Conservation (phyloP, 2,888 invertebrate genomes). For the Cremastinae sp. region DNA sequence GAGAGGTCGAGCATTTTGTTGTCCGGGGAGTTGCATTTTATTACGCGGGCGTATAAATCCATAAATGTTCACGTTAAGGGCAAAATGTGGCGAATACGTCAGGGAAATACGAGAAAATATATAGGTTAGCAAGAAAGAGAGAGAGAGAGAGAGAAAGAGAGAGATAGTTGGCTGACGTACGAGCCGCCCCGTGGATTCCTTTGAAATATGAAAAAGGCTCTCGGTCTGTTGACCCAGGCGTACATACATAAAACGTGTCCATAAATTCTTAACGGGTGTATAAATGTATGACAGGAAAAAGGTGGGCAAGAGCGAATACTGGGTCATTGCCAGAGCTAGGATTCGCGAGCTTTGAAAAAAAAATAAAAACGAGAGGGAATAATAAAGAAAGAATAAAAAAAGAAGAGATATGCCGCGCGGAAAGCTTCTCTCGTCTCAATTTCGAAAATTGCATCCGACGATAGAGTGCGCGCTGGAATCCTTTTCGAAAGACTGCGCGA, state of each 20-base stretch:
- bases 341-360: too few relatives aligned
- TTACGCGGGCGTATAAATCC: neutral
- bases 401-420: too few relatives aligned
- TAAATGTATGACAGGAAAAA: constrained; percentile 18
- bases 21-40: too few relatives aligned
- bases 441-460: too few relatives aligned
- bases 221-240: constrained; percentile 6
- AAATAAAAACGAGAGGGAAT: too few relatives aligned
- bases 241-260: neutral
- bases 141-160: too few relatives aligned
- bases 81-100: constrained; percentile 31
- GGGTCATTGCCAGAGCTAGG: neutral
- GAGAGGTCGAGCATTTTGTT: constrained; percentile 29
- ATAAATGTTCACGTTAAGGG: constrained; percentile 10
- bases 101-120: constrained; percentile 28
- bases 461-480: too few relatives aligned
- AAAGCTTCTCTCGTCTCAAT: too few relatives aligned
- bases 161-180: constrained; percentile 1
- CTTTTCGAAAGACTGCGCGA: too few relatives aligned
- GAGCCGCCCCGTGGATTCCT: constrained; percentile 12
- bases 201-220: constrained; percentile 24
- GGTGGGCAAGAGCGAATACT: neutral
- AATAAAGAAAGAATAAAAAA: too few relatives aligned
- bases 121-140: constrained; percentile 24
- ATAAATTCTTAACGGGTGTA: too few relatives aligned